Percentiles rank a stretch among this genome's conserved stretches.
Evolutionary conservation across 2,113 vertebrate genomes (phyloP).

Genomic region (Amphiprion percula): DNA sequence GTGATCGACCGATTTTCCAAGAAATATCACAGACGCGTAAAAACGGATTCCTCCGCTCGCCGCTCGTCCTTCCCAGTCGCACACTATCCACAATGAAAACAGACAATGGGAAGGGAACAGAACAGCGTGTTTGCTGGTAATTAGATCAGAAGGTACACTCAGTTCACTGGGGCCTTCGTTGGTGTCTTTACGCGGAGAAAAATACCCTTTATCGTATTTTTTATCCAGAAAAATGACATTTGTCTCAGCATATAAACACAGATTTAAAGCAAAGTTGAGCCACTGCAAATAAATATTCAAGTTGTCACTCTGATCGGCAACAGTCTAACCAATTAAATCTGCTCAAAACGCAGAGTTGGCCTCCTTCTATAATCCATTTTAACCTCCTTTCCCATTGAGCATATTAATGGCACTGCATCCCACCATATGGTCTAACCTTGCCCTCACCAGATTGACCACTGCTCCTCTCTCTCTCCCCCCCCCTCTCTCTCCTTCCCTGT

Average conservation of each 20-base stretch:
- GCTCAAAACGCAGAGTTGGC: no score
- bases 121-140: not conserved
- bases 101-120: not conserved
- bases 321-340: no score
- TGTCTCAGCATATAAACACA: not conserved
- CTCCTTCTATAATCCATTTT: no score
- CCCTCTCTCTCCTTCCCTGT: not conserved
- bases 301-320: no score
- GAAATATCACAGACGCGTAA: not conserved
- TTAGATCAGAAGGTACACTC: no score
- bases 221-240: not conserved
- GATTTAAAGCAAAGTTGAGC: not conserved
- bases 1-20: not conserved
- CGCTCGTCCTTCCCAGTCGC: not conserved
- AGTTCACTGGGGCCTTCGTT: no score
- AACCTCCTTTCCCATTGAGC: not conserved
- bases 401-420: not conserved
- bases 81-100: slow-evolving; percentile 4
- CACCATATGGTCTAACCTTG: slow-evolving; percentile 42
- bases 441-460: slow-evolving; percentile 41
- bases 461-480: not conserved
- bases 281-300: not conserved
- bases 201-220: not conserved
- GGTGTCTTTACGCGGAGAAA: no score
- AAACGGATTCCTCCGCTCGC: slow-evolving; percentile 12